Conservation (phyloP, 2,113 vertebrate species). For the Siniperca knerii region DNA sequence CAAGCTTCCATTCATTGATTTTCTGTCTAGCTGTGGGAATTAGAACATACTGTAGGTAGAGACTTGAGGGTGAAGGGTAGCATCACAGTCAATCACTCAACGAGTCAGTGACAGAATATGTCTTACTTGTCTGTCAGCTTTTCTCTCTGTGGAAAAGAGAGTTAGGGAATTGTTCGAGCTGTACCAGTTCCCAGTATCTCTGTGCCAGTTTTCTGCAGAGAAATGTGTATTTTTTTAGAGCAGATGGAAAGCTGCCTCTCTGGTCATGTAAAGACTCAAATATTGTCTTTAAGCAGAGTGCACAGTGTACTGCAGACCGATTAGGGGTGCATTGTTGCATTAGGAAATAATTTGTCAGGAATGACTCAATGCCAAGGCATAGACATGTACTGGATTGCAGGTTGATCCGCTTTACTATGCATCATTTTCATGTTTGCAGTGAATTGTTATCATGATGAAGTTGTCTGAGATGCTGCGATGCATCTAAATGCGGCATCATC, state of each 20-base stretch:
- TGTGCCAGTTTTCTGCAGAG: constrained; percentile 39
- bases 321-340: constrained; percentile 31
- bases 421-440: constrained; percentile 36
- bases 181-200: constrained; percentile 2
- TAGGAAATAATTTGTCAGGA: constrained; percentile 28
- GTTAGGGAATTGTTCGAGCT: constrained; percentile 28
- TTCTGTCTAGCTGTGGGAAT: constrained; percentile 71
- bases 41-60: constrained; percentile 49
- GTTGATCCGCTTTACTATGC: constrained; percentile 55
- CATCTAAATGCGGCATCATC: constrained; percentile 57
- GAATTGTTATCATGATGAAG: constrained; percentile 52
- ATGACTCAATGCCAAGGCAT: constrained; percentile 20
- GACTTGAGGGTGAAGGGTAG: constrained; percentile 53
- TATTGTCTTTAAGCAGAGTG: constrained; percentile 26
- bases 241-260: constrained; percentile 34
- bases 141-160: constrained; percentile 12
- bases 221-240: constrained; percentile 9
- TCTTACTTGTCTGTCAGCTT: constrained; percentile 35
- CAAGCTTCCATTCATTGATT: constrained; percentile 63
- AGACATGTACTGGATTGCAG: constrained; percentile 24
- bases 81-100: constrained; percentile 53
- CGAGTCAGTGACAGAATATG: constrained; percentile 36
- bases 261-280: constrained; percentile 40
- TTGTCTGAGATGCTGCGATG: constrained; percentile 32
- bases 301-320: constrained; percentile 24